Percentiles rank a stretch among this genome's conserved stretches.
Conservation (phyloP, 1,140 invertebrate genomes). For the Drosophila nasuta region DNA sequence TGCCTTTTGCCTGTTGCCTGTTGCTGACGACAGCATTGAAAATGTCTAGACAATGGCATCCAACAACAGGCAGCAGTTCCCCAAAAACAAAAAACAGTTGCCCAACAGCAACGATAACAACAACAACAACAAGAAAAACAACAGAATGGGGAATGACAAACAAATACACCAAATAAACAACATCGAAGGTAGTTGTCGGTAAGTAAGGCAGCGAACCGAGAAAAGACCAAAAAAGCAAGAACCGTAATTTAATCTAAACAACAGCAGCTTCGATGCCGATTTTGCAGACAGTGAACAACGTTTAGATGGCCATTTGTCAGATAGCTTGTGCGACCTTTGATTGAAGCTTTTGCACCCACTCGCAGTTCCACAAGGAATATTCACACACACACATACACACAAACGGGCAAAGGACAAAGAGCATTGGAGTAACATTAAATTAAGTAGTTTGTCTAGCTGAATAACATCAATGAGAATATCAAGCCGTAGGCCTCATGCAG, state of each 20-base stretch:
- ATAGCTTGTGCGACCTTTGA: slow-evolving; percentile 69
- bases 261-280: slow-evolving; percentile 58
- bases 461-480: slow-evolving; percentile 31
- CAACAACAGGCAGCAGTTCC: background rate
- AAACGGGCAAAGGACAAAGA: background rate
- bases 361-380: no score
- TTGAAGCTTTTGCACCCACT: slow-evolving; percentile 31
- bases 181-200: slow-evolving; percentile 18
- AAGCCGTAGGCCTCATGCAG: background rate
- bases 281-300: slow-evolving; percentile 31
- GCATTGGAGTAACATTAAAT: slow-evolving; percentile 28
- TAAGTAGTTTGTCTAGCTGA: slow-evolving; percentile 42
- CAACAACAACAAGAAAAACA: no score
- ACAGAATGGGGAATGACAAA: slow-evolving; percentile 17
- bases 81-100: slow-evolving; percentile 4
- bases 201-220: slow-evolving; percentile 44
- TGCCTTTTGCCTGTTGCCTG: slow-evolving; percentile 30
- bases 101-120: background rate
- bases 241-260: slow-evolving; percentile 79
- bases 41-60: slow-evolving; percentile 59
- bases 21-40: slow-evolving; percentile 40
- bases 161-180: slow-evolving; percentile 11
- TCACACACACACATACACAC: no score
- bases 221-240: slow-evolving; percentile 57
- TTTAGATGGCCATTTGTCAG: slow-evolving; percentile 75